phyloP scores from a whole-genome alignment of 2,888 invertebrate species.

The Trichacis sp. region DNA sequence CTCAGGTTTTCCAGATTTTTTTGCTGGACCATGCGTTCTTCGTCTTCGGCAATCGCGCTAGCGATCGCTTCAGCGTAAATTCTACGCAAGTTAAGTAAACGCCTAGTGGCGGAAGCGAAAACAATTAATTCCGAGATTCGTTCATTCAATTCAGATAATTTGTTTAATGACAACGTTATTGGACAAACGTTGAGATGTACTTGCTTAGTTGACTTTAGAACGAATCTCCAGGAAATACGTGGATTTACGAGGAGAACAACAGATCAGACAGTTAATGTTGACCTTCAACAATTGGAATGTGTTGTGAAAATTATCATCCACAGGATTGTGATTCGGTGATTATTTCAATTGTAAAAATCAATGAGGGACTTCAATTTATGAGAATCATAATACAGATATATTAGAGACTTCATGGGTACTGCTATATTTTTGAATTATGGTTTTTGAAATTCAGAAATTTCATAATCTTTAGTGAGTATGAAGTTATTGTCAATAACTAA shows the following conservation, averaged over 20 bases:
- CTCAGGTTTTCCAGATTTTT: slow-evolving; percentile 72
- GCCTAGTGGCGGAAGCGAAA: slow-evolving; percentile 28
- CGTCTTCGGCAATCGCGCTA: slow-evolving; percentile 57
- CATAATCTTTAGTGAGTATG: too few relatives aligned
- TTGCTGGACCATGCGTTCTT: slow-evolving; percentile 70
- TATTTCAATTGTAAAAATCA: too few relatives aligned
- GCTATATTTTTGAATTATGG: too few relatives aligned
- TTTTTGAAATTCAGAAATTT: too few relatives aligned
- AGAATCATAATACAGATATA: too few relatives aligned
- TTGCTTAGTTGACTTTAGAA: slow-evolving; percentile 30
- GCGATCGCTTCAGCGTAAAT: slow-evolving; percentile 53
- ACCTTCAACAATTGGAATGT: slow-evolving; percentile 13
- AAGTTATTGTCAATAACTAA: too few relatives aligned
- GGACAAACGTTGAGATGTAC: slow-evolving; percentile 30
- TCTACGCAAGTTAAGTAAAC: slow-evolving; percentile 48
- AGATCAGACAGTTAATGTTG: slow-evolving; percentile 11
- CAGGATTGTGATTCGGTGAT: too few relatives aligned
- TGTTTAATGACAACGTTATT: slow-evolving; percentile 25
- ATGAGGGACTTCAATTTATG: too few relatives aligned
- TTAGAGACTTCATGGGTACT: too few relatives aligned
- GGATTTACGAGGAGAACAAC: slow-evolving; percentile 8
- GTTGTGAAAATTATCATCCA: too few relatives aligned
- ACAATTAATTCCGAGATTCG: slow-evolving; percentile 35
- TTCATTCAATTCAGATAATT: slow-evolving; percentile 17
- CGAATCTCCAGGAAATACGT: slow-evolving; percentile 29